These are phyloP conservation scores for Chloroclystis v-ata DNA, from an alignment of 2,888 invertebrate genomes.

Conservation along the genomic window DNA sequence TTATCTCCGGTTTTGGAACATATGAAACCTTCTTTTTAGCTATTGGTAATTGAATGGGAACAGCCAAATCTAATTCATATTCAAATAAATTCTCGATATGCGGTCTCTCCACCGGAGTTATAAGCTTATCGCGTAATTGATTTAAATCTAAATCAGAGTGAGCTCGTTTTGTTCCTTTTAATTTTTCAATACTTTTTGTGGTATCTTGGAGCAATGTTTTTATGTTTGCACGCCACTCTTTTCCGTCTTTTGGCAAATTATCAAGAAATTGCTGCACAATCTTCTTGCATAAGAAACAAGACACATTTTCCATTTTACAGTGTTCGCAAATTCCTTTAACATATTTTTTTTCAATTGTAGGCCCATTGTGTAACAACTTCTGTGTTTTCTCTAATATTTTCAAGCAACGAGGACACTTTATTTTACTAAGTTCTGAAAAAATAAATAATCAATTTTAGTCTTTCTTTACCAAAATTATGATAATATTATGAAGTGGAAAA, in stretches of 20 bases:
- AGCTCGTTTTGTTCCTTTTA: conserved; percentile 7
- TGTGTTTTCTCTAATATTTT: conserved; percentile 42
- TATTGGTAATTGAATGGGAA: conserved; percentile 4
- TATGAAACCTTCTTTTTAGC: conserved; percentile 8
- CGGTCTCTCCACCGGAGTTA: conserved; percentile 5
- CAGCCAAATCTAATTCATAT: conserved; percentile 1
- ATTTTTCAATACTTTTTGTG: conserved; percentile 9
- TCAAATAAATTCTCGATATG: conserved; percentile 15
- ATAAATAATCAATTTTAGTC: no score
- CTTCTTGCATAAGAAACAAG: conserved; percentile 38
- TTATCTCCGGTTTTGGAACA: conserved; percentile 5
- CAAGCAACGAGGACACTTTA: conserved; percentile 52
- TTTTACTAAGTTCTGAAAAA: conserved; percentile 43
- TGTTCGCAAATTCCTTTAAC: conserved; percentile 51
- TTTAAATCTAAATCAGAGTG: conserved; percentile 18
- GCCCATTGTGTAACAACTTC: conserved; percentile 36
- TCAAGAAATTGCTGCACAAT: no score
- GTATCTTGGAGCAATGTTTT: conserved; percentile 29
- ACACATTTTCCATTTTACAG: conserved; percentile 38
- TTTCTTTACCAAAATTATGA: no score
- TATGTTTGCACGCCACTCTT: conserved; percentile 35
- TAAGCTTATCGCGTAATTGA: conserved; percentile 6
- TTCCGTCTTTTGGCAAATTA: conserved; percentile 16
- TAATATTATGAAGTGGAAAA: no score
- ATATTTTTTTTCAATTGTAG: conserved; percentile 36